Percentiles rank a stretch among this genome's conserved stretches.
Conservation (phyloP, 2,113 vertebrate species). For the Ibidorhyncha struthersii region DNA sequence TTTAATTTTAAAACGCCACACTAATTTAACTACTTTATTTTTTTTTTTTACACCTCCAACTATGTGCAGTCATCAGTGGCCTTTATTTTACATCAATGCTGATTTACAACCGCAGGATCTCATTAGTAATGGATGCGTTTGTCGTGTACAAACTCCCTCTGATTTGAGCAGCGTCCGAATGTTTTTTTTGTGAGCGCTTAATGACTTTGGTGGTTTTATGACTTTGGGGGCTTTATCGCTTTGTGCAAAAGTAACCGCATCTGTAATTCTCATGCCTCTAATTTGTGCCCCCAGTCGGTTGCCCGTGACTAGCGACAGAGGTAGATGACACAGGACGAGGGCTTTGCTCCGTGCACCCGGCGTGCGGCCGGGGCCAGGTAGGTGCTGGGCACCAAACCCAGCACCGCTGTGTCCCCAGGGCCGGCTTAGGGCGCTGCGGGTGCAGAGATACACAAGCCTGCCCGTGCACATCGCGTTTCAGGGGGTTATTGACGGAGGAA, state of each 20-base stretch:
- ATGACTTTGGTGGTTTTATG: neutral
- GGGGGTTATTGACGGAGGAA: neutral
- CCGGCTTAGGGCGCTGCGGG: neutral
- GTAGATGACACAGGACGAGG: fast-evolving
- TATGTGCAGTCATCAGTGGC: fast-evolving
- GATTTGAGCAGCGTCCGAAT: fast-evolving
- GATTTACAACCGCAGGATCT: fast-evolving
- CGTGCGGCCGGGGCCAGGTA: fast-evolving
- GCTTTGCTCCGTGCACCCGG: no score
- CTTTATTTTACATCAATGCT: neutral
- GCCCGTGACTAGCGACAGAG: fast-evolving
- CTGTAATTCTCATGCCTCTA: fast-evolving
- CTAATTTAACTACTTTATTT: neutral
- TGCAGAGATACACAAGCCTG: fast-evolving
- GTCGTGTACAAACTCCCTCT: fast-evolving
- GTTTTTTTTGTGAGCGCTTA: fast-evolving
- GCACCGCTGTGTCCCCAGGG: fast-evolving
- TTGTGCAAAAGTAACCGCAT: neutral
- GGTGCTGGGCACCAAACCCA: neutral
- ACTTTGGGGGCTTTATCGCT: neutral
- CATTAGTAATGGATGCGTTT: fast-evolving
- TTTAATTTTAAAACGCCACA: neutral
- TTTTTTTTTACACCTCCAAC: neutral
- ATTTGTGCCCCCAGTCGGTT: neutral
- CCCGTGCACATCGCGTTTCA: neutral